Evolutionary conservation across 1,140 invertebrate species (phyloP), one percentile per base, ranked within the genome.

Genomic region (Drosophila ficusphila): DNA sequence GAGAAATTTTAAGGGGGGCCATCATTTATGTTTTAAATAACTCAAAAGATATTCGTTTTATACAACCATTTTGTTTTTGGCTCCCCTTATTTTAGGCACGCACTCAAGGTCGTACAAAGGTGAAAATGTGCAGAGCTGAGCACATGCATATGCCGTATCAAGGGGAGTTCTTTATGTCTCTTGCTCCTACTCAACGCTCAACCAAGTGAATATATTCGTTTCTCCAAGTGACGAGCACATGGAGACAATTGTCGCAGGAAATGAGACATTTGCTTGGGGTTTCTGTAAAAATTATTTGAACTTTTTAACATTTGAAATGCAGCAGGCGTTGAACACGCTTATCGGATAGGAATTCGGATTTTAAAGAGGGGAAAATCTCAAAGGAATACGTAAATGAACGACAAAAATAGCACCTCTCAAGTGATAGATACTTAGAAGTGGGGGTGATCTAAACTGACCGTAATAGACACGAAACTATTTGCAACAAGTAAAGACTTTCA

Each of bases 231-330:
- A 44, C 21, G 52, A 36, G 82, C 72, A 79, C 68, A 79, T 85
- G 73, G 65, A 72, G 81, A 69, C 82, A 86, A 86, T 86, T 88
- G 82, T 76, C 71, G 75, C 79, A 78, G 82, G 83, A 88, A 88
- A 82, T 88, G 83, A 75, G 65, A 82, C 82, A 88, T 88, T 88
- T 88, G 82, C 78, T 81, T 42, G 68, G 62, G 81, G 47, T 65
- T 72, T 47, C 23, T 48, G 38, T 14, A 60, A 58, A 68, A 88
- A 74, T 78, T 72, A 78, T 88, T 82, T 88, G 74, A 88, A 88
- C 83, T 88, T 88, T 88, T 88, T 88, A 88, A 88, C 82, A 88
- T 88, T 82, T 81, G 54, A 85, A 86, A 86, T 74, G 81, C 81
- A 81, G 76, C 76, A 81, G 77, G 76, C 67, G 62, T 53, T 73